Evolutionary conservation across 2,797 vertebrate genomes (phyloP), one percentile per base, ranked within the genome.

Genomic region (Sebastes steindachneri): DNA sequence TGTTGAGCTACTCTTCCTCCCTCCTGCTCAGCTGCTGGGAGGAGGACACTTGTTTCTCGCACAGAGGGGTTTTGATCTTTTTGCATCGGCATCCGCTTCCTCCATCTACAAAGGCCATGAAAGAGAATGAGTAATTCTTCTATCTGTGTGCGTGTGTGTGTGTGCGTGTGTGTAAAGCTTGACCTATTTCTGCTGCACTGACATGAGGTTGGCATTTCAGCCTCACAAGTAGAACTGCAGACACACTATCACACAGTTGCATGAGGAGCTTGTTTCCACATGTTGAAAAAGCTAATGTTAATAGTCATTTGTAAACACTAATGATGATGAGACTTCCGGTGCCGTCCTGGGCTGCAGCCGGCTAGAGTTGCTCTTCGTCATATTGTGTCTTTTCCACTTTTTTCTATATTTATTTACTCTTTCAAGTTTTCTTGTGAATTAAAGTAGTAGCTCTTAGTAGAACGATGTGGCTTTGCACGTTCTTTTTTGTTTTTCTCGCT

Each of bases 71-170:
- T 92, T 93, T 93, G 96, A 97, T 95, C 95, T 96, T 88, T 93
- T 96, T 82, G 96, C 95, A 93, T 97, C 95, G 88, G 95, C 95
- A 95, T 97, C 96, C 80, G 96, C 95, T 89, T 96, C 96, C 93
- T 96, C 95, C 95, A 96, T 96, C 97, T 98, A 94, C 91, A 94
- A 92, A 94, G 92, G 91, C 96, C 93, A 93, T 95, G 91, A 95
- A 95, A 96, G 88, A 77, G 94, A 96, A 94, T 95, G 86, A 86
- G 94, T 95, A 92, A 95, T 95, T 91, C 75, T 83, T 91, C 80
- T 86, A 68, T 90, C 69, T 75, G 73, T 85, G 86, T 79, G 79
- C 62, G 19, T 51, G 60, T 66, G 62, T 69, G 64, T 31, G 64
- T 57, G 73, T 64, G 58, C 64, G 73, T 69, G 70, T 79, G 82